Evolutionary conservation across 2,888 invertebrate genomes (phyloP).

Genomic region (Empis stercorea): DNA sequence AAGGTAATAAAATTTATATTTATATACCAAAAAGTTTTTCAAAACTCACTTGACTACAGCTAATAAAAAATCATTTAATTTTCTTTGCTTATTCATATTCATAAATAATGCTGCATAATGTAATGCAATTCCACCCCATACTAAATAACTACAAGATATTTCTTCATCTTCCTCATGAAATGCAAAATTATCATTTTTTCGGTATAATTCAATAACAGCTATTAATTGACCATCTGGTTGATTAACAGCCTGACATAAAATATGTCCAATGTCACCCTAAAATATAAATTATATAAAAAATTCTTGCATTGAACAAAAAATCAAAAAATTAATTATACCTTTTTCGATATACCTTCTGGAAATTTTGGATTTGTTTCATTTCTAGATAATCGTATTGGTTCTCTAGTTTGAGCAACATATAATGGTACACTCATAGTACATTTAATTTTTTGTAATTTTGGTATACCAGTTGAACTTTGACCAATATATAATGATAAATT

Average conservation of each 20-base stretch:
- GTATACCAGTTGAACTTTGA: constrained; percentile 24
- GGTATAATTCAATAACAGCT: constrained; percentile 56
- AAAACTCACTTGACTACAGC: constrained; percentile 66
- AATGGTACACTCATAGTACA: constrained; percentile 18
- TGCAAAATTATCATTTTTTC: constrained; percentile 37
- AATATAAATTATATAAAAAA: constrained; percentile 1
- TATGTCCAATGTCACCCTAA: constrained; percentile 36
- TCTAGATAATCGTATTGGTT: constrained; percentile 37
- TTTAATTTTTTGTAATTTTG: constrained; percentile 22
- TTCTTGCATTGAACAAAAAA: not conserved
- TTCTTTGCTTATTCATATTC: constrained; percentile 55
- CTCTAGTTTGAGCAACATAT: constrained; percentile 37
- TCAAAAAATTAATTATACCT: constrained; percentile 21
- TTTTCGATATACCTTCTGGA: constrained; percentile 35
- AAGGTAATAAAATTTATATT: not conserved
- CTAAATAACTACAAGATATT: constrained; percentile 48
- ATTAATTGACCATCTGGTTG: constrained; percentile 48
- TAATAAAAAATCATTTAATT: constrained; percentile 62
- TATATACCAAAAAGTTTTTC: no score
- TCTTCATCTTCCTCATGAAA: constrained; percentile 59
- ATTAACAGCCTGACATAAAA: constrained; percentile 49
- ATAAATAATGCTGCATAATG: constrained; percentile 57
- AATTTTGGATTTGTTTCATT: constrained; percentile 39
- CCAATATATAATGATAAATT: constrained; percentile 32
- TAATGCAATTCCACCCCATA: constrained; percentile 57